A percentile compares a stretch with the other conserved stretches of the same genome.
Evolutionary conservation across 2,888 invertebrate genomes (phyloP).

Genomic region (Danaus chrysippus): DNA sequence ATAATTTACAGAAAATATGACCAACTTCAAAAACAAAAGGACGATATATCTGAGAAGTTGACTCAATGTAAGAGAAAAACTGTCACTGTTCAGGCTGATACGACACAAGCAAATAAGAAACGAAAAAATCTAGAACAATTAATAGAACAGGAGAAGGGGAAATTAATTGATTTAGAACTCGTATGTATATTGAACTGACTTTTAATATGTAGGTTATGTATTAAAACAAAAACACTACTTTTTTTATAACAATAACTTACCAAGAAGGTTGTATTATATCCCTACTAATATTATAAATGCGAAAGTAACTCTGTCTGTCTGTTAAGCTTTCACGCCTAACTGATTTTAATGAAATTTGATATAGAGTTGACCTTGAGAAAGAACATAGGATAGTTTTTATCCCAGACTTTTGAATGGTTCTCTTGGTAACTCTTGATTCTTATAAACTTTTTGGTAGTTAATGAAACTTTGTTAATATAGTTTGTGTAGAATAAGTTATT

Average conservation of each 20-base stretch:
- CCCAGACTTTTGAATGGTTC: too few species aligned
- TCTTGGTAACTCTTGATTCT: too few species aligned
- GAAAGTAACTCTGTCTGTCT: too few species aligned
- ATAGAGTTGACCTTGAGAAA: too few species aligned
- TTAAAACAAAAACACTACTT: neutral
- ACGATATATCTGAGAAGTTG: slow-evolving; percentile 79
- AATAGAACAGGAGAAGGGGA: slow-evolving; percentile 82
- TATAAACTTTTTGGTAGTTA: too few species aligned
- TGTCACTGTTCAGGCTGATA: slow-evolving; percentile 82
- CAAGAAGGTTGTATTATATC: too few species aligned
- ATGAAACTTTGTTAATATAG: slow-evolving; percentile 5
- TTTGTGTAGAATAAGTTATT: slow-evolving; percentile 14
- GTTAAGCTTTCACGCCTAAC: too few species aligned
- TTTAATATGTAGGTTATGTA: neutral
- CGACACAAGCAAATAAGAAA: slow-evolving; percentile 84
- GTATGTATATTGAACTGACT: slow-evolving; percentile 39
- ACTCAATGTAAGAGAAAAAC: slow-evolving; percentile 83
- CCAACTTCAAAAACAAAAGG: slow-evolving; percentile 75
- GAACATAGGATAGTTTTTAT: too few species aligned
- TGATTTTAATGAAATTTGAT: too few species aligned
- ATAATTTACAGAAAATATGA: slow-evolving; percentile 76
- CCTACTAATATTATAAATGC: too few species aligned
- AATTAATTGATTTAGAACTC: slow-evolving; percentile 79
- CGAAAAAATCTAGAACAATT: slow-evolving; percentile 86
- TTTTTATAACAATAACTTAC: too few species aligned